Percentiles rank a stretch among this genome's conserved stretches.
Evolutionary conservation across 2,888 invertebrate species (phyloP).

Genomic region (Drosophila gaucha): DNA sequence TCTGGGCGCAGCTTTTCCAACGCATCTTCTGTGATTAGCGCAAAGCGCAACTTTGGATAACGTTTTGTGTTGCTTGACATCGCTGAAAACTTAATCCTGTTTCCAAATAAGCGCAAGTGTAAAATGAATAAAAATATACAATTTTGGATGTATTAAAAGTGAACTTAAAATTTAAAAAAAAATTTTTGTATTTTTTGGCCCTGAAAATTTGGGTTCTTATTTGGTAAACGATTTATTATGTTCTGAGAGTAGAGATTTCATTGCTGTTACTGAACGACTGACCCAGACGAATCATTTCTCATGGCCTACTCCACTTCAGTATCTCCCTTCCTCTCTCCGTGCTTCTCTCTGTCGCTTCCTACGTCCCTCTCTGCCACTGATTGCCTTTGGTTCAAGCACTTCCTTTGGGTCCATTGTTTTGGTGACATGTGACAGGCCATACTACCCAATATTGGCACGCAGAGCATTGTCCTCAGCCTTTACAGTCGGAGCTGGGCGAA

Average conservation of each 20-base stretch:
- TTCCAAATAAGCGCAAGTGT: background rate
- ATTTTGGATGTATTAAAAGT: background rate
- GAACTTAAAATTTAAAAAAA: conserved; percentile 8
- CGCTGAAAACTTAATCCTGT: background rate
- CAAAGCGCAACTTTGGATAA: conserved; percentile 49
- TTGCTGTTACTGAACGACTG: background rate
- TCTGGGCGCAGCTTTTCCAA: conserved; percentile 32
- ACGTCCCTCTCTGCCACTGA: conserved; percentile 5
- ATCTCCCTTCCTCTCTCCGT: background rate
- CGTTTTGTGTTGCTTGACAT: conserved; percentile 14
- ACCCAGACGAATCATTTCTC: conserved; percentile 4
- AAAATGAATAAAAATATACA: background rate
- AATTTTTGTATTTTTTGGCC: background rate
- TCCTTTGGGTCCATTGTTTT: conserved; percentile 47
- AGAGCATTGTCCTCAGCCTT: conserved; percentile 44
- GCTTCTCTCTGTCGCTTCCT: background rate
- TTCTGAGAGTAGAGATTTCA: background rate
- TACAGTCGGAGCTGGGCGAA: conserved; percentile 30
- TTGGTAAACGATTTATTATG: background rate
- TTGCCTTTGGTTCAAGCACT: conserved; percentile 53
- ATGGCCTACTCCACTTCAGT: conserved; percentile 28
- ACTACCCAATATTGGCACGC: conserved; percentile 65
- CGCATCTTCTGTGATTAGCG: conserved; percentile 51
- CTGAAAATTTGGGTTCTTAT: conserved; percentile 5
- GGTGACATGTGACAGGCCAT: conserved; percentile 74